Base-by-base conservation (phyloP, 1,140 invertebrate species). In the Rhynchophorus ferrugineus region DNA sequence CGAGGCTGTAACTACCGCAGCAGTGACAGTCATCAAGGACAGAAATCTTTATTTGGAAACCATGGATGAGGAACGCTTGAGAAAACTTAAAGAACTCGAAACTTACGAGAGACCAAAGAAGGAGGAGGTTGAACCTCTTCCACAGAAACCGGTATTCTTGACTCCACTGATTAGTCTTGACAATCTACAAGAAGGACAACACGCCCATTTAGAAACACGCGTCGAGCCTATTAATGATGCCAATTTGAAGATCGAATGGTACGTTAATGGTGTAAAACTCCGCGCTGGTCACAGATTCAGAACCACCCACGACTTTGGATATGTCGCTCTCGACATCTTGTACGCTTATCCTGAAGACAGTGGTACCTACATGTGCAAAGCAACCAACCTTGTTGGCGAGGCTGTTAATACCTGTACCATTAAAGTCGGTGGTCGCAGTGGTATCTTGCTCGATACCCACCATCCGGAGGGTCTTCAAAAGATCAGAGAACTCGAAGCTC, bases 191-290 rank as follows among this genome's bases (percentile, higher is more conserved):
- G 93, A 95, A 78, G 87, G 88, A 39, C 88, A 94, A 64, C 87
- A 90, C 56, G 87, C 89, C 57, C 94, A 98, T 74, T 79, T 98
- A 57, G 95, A 98, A 77, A 95, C 91, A 65, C 82, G 91, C 48
- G 85, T 98, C 13, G 89, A 95, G 63, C 95, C 95, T 8, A 88
- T 97, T 54, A 95, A 95, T 65, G 95, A 98, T 71, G 82, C 94
- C 1, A 88, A 93, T 59, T 77, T 98, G 60, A 88, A 85, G 69
- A 91, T 98, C 46, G 91, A 97, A 74, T 99, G 95, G 95, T 95
- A 86, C 73, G 81, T 87, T 39, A 91, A 95, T 73, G 89, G 88
- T 47, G 78, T 85, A 50, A 80, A 82, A 53, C 78, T 89, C 53
- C 80, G 80, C 54, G 78, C 83, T 16, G 89, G 89, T n/a, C 88